A percentile compares a stretch with the other conserved stretches of the same genome.
These are phyloP conservation scores for Saguinus midas DNA, from an alignment of 2,113 vertebrate species.

Conservation along the genomic window DNA sequence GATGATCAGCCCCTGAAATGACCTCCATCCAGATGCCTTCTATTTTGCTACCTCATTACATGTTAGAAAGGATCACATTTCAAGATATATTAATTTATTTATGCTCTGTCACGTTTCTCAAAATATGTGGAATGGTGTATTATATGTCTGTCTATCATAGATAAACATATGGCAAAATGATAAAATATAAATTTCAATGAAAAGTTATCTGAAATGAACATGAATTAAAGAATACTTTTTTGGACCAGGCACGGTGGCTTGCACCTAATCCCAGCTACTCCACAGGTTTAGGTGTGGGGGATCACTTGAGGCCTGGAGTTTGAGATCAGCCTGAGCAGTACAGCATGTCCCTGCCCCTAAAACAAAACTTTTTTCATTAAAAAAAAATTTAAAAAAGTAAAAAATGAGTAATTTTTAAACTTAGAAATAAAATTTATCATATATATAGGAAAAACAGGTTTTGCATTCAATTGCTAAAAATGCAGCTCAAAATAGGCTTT, in stretches of 20 bases:
- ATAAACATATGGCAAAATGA: not conserved
- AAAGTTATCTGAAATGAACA: not conserved
- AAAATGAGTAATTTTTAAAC: not conserved
- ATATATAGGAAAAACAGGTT: not conserved
- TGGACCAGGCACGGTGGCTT: not conserved
- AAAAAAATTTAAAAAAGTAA: no score
- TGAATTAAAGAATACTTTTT: not conserved
- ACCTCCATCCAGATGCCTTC: not conserved
- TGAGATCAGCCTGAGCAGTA: no score
- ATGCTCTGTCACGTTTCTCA: not conserved
- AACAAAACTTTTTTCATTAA: no score
- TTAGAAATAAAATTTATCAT: not conserved
- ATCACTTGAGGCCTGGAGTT: no score
- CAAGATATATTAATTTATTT: not conserved
- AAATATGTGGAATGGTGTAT: not conserved
- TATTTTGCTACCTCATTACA: not conserved
- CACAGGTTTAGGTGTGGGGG: no score
- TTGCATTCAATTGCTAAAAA: not conserved
- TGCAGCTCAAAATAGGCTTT: not conserved
- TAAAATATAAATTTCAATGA: conserved; percentile 8
- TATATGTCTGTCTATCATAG: not conserved
- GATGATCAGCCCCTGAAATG: not conserved
- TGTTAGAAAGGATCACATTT: not conserved
- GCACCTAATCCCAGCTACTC: no score
- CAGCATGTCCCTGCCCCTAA: no score